Base-by-base conservation (phyloP, 2,113 vertebrate species). In the Aix galericulata region DNA sequence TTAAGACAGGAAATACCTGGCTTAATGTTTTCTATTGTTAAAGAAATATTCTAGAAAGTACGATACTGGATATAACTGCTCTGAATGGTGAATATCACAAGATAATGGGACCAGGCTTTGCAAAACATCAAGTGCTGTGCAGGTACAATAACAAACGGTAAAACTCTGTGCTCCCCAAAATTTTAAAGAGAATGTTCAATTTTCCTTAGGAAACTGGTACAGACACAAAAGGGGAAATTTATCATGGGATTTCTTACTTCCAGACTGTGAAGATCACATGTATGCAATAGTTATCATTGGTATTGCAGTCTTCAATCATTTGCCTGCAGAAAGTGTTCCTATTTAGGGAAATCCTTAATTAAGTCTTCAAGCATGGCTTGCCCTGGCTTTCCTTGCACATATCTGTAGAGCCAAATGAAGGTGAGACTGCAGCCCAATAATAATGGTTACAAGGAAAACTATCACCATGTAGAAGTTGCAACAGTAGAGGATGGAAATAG, bases 11-110 rank as follows among this genome's bases (percentile, higher is more conserved):
- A 76, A 94, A 94, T 82, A 77, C n/a, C 25, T 71, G n/a, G 9
- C 40, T 87, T 77, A 91, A 89, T 67, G 13, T 86, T 91, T 89
- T 77, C 25, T 88, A 34, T 53, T 91, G 59, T 73, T 95, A 88
- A 68, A 79, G 71, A 89, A 73, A 69, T 82, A 91, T 16, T 93
- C 59, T 26, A n/a, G 79, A 83, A 91, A 69, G 64, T 25, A 73
- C 40, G 40, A 40, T 40, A 40, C 40, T 40, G 40, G 40, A 90
- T 56, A 44, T 74, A 89, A 86, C 80, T 72, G n/a, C 23, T 89
- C 46, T 81, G 79, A 93, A 77, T 46, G 71, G 52, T 58, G 71
- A 86, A 89, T 63, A 13, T 91, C 73, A 75, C 13, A 84, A 91
- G 60, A 74, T 64, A 76, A 26, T 8, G 17, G 48, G 58, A n/a